Evolutionary conservation across 2,113 vertebrate genomes (phyloP).

Genomic region (Pteronura brasiliensis): DNA sequence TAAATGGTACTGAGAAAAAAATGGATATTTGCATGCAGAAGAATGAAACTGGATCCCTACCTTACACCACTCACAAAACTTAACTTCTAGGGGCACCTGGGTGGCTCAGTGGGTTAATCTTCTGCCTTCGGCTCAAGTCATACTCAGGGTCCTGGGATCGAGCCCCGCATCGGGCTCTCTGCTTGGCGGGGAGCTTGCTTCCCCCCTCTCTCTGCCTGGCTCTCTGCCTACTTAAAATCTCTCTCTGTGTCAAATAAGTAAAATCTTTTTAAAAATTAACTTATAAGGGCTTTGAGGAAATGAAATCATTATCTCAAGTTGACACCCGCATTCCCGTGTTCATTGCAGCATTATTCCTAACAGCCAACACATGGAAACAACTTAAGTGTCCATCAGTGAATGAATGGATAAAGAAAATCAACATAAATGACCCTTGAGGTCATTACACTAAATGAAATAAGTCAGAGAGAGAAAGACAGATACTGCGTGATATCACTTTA

Average conservation of each 20-base stretch:
- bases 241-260: too few relatives aligned
- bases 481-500: not conserved
- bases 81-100: not conserved
- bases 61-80: not conserved
- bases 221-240: too few relatives aligned
- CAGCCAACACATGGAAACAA: not conserved
- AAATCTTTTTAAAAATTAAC: not conserved
- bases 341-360: not conserved
- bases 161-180: too few relatives aligned
- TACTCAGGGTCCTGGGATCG: too few relatives aligned
- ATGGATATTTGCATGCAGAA: not conserved
- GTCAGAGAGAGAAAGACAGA: not conserved
- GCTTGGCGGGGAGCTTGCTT: too few relatives aligned
- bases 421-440: not conserved
- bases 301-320: not conserved
- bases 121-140: too few relatives aligned
- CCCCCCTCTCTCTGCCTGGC: too few relatives aligned
- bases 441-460: not conserved
- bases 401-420: not conserved
- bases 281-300: not conserved
- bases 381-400: not conserved
- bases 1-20: not conserved
- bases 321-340: not conserved
- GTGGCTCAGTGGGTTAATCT: too few relatives aligned
- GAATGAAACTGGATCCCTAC: not conserved